phyloP scores from a whole-genome alignment of 2,797 vertebrate species.

The Anguilla pacifica region DNA sequence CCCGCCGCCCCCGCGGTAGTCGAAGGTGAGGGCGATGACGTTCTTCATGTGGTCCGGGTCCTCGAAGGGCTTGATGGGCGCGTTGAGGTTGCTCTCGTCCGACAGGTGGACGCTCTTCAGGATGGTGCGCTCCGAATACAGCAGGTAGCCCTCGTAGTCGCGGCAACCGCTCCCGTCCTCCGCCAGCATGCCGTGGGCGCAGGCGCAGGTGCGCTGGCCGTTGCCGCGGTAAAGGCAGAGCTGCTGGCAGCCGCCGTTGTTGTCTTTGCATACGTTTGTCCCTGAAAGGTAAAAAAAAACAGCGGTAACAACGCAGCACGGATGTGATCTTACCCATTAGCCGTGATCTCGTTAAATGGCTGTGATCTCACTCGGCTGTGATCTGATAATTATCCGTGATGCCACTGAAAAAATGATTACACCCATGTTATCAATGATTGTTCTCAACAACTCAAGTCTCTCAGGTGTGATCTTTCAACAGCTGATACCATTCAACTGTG shows the following conservation, averaged over 20 bases:
- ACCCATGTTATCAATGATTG: not conserved
- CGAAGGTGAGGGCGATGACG: constrained; percentile 77
- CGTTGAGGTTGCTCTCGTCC: constrained; percentile 77
- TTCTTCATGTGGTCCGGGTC: constrained; percentile 81
- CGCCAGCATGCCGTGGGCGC: constrained; percentile 76
- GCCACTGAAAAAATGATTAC: too few species aligned
- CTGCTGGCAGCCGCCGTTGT: constrained; percentile 13
- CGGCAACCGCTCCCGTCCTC: constrained; percentile 71
- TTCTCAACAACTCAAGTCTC: too few species aligned
- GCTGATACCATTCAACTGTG: not conserved
- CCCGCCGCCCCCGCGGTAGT: constrained; percentile 72
- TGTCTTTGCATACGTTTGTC: constrained; percentile 1
- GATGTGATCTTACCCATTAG: not conserved
- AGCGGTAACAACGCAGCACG: not conserved
- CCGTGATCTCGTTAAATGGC: not conserved
- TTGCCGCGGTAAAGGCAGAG: constrained; percentile 74
- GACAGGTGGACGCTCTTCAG: constrained; percentile 82
- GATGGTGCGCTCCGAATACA: constrained; percentile 80
- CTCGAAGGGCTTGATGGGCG: constrained; percentile 78
- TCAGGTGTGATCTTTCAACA: not conserved
- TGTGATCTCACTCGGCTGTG: not conserved
- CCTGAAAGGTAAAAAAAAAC: not conserved
- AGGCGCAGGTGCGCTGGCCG: constrained; percentile 70
- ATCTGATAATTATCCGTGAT: too few species aligned
- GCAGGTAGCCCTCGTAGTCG: constrained; percentile 77